Base-by-base conservation (phyloP, 2,113 vertebrate genomes). In the Ophthalmotilapia sp. region DNA sequence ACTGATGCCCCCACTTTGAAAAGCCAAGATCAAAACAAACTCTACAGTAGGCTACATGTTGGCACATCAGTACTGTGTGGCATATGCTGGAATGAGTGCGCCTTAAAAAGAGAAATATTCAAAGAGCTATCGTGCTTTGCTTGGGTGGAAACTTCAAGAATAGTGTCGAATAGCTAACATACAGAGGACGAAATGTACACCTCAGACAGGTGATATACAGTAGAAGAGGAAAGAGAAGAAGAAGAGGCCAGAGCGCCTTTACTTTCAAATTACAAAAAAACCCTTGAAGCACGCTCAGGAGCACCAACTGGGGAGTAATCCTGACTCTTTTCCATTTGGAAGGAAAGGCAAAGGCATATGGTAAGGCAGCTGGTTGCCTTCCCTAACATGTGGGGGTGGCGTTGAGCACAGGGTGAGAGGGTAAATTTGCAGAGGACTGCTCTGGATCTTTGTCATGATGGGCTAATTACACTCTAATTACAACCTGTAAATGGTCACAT, bases 311-410 rank as follows among this genome's bases (percentile, higher is more conserved):
- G 29, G 82, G 81, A 83, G 75, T 73, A 88, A 83, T 90, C 87
- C 80, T 82, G 49, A 86, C 80, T 87, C 5, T 55, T 83, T 91
- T 87, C 60, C 38, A 49, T 82, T 87, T 83, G 51, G 60, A 82
- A 58, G 88, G 86, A 81, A 79, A 86, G 68, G 82, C 47, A 79
- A 75, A 83, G 87, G 56, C 91, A 89, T 89, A 89, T 90, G 85
- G 85, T 82, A 56, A 62, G 51, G 79, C 90, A 93, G 88, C 86
- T 93, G 92, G 88, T 86, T 89, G 82, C 87, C 45, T 82, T 85
- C 36, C 38, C 33, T 83, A 85, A 85, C 23, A 31, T 82, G 88
- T 81, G 83, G 85, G 77, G 84, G 84, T 88, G 88, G 73, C 58
- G 21, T 45, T 53, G 49, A 81, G 86, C 84, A 77, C 45, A 83